phyloP scores from a whole-genome alignment of 1,140 invertebrate species.

The Ceratina japonica region DNA sequence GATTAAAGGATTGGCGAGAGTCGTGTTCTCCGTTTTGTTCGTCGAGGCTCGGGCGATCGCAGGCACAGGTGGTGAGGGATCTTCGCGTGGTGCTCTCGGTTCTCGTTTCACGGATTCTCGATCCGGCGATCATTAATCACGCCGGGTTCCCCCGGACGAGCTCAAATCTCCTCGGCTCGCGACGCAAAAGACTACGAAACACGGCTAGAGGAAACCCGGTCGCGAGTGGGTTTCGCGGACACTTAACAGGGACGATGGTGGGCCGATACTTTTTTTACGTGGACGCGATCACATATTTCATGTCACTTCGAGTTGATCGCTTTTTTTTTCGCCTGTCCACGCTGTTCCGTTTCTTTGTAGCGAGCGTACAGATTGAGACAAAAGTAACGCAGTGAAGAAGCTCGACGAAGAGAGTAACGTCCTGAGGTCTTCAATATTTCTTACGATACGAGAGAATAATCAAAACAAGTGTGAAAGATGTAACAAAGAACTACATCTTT shows the following conservation, averaged over 20 bases:
- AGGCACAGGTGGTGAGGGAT: constrained; percentile 9
- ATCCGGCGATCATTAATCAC: constrained; percentile 23
- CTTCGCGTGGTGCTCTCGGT: constrained; percentile 18
- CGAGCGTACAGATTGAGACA: neutral
- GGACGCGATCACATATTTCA: constrained; percentile 67
- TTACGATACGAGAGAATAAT: too few species aligned
- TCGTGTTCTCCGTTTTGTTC: neutral
- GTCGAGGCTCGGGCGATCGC: constrained; percentile 5
- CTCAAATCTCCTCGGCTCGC: constrained; percentile 17
- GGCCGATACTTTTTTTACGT: constrained; percentile 67
- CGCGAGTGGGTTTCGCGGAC: constrained; percentile 65
- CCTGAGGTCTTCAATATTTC: too few species aligned
- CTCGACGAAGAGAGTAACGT: too few species aligned
- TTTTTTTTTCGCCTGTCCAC: constrained; percentile 4
- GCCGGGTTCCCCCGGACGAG: neutral
- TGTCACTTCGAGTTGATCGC: constrained; percentile 61
- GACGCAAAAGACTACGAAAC: constrained; percentile 46
- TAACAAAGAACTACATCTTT: too few species aligned
- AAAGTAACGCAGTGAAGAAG: neutral
- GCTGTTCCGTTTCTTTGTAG: constrained; percentile 12
- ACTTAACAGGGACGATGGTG: constrained; percentile 69
- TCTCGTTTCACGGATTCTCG: constrained; percentile 25
- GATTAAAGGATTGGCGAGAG: neutral
- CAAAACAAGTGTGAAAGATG: too few species aligned
- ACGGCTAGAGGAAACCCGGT: constrained; percentile 54